Conservation (phyloP, 2,113 vertebrate species). For the Microtus ochrogaster region DNA sequence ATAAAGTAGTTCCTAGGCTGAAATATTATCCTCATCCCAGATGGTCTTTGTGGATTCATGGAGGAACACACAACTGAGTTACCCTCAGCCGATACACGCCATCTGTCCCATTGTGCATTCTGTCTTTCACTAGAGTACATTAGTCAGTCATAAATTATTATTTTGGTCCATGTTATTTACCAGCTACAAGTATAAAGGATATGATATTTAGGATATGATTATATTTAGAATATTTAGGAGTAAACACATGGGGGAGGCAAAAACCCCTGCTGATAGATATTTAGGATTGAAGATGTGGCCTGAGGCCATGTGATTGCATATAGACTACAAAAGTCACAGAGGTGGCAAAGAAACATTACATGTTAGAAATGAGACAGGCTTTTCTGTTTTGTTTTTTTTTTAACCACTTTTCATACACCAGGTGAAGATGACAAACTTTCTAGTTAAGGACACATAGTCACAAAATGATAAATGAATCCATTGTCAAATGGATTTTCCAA, state of each 20-base stretch:
- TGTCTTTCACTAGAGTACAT: not conserved
- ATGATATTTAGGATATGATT: not conserved
- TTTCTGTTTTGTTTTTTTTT: not conserved
- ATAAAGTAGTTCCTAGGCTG: not conserved
- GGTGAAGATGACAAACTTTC: not conserved
- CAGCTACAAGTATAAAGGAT: not conserved
- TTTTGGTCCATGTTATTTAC: not conserved
- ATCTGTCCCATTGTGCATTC: not conserved
- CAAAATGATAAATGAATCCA: not conserved
- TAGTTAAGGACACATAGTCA: not conserved
- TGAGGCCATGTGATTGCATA: not conserved
- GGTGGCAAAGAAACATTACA: not conserved
- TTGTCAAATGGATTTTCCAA: not conserved
- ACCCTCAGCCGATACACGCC: accelerated
- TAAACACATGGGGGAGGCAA: not conserved
- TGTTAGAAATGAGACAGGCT: not conserved
- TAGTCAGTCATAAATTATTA: not conserved
- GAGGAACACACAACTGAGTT: not conserved
- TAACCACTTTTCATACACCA: not conserved
- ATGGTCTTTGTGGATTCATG: not conserved
- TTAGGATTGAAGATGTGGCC: not conserved
- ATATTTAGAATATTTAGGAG: not conserved
- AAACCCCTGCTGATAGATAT: not conserved
- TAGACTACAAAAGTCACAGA: not conserved
- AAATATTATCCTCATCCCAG: not conserved